Evolutionary conservation across 1,140 invertebrate species (phyloP).

Genomic region (Drosophila suzukii): DNA sequence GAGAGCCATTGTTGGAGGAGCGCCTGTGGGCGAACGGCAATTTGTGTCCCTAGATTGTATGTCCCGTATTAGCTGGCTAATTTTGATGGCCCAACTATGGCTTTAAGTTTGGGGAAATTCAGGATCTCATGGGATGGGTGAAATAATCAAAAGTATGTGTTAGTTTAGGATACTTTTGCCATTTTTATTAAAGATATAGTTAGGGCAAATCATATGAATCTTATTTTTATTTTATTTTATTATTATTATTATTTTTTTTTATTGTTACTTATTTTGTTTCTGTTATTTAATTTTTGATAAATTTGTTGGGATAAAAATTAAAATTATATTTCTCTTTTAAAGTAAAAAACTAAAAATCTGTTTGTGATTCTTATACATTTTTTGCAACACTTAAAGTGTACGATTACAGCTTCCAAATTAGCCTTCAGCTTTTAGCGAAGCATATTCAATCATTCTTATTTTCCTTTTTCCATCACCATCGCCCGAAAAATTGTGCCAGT

Average conservation of each 20-base stretch:
- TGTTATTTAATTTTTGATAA: too few relatives aligned
- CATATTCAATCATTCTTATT: not conserved
- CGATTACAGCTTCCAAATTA: not conserved
- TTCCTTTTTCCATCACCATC: not conserved
- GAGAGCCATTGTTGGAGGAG: conserved; percentile 16
- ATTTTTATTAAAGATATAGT: too few relatives aligned
- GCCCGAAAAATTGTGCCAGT: not conserved
- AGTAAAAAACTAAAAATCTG: too few relatives aligned
- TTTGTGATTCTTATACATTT: too few relatives aligned
- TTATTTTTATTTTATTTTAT: too few relatives aligned
- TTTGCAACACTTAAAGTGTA: too few relatives aligned
- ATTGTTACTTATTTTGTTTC: too few relatives aligned
- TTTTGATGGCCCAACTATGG: conserved; percentile 1
- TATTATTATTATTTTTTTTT: too few relatives aligned
- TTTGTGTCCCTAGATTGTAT: conserved; percentile 17
- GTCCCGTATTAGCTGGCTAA: conserved; percentile 24
- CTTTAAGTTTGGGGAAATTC: not conserved
- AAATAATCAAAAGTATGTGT: not conserved
- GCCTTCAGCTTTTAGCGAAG: not conserved
- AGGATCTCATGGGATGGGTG: not conserved
- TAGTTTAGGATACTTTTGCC: too few relatives aligned
- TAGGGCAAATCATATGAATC: too few relatives aligned
- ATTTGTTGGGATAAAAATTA: too few relatives aligned
- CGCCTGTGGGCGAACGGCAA: conserved; percentile 1
- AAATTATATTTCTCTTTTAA: too few relatives aligned